Evolutionary conservation across 2,888 invertebrate species (phyloP).

Genomic region (Cheilosia impressa): DNA sequence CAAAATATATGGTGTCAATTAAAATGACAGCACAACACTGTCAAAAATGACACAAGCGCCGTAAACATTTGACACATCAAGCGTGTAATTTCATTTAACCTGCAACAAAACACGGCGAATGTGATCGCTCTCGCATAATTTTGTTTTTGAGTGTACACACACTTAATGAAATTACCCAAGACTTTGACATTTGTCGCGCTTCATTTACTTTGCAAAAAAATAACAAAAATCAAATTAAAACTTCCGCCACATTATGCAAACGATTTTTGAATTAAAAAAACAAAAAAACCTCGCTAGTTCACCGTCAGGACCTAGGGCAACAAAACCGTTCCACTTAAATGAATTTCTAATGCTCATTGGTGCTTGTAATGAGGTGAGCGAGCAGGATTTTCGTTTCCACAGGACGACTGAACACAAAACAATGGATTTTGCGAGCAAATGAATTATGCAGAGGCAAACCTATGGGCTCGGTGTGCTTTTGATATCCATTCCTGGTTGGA

Average conservation of each 20-base stretch:
- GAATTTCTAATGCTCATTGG: conserved; percentile 48
- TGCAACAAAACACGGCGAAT: conserved; percentile 3
- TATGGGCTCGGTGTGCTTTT: conserved; percentile 3
- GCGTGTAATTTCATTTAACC: conserved; percentile 49
- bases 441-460: conserved; percentile 40
- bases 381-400: background rate
- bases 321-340: conserved; percentile 32
- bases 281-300: background rate
- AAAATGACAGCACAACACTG: conserved; percentile 40
- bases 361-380: conserved; percentile 31
- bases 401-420: conserved; percentile 8
- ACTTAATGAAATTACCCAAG: conserved; percentile 27
- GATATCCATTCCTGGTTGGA: background rate
- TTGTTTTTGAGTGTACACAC: background rate
- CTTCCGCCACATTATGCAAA: conserved; percentile 61
- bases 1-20: conserved; percentile 33
- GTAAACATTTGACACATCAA: conserved; percentile 22
- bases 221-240: conserved; percentile 53
- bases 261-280: conserved; percentile 51
- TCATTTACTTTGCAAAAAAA: conserved; percentile 39
- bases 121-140: background rate
- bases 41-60: conserved; percentile 40
- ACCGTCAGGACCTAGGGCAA: background rate
- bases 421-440: conserved; percentile 24
- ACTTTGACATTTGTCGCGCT: conserved; percentile 38